These are phyloP conservation scores for Marmota monax DNA, from an alignment of 2,113 vertebrate genomes.

Conservation along the genomic window DNA sequence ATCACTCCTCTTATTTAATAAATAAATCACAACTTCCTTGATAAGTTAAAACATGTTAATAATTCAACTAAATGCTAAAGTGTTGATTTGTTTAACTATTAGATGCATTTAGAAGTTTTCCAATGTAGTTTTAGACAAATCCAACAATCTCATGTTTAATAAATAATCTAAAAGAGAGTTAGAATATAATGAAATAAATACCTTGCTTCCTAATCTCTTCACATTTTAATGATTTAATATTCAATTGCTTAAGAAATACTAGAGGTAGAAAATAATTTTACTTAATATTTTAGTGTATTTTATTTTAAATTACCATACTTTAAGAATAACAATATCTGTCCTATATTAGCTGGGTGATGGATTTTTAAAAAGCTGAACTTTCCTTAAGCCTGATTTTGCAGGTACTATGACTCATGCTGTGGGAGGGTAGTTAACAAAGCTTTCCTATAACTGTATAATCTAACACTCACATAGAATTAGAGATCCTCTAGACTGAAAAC, in stretches of 20 bases:
- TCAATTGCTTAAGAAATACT: constrained; percentile 26
- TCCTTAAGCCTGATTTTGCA: constrained; percentile 26
- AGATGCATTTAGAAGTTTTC: background rate
- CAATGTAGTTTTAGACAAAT: background rate
- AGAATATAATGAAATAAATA: background rate
- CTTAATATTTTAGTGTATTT: constrained; percentile 47
- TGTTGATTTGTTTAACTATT: background rate
- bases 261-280: constrained; percentile 48
- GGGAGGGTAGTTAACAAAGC: background rate
- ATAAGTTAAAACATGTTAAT: constrained; percentile 1
- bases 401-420: constrained; percentile 32
- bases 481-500: background rate
- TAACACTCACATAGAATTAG: constrained; percentile 28
- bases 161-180: background rate
- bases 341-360: constrained; percentile 18
- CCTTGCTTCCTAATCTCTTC: constrained; percentile 19
- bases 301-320: constrained; percentile 52
- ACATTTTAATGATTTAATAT: constrained; percentile 50
- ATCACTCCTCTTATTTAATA: background rate
- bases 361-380: constrained; percentile 3
- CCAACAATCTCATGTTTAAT: background rate
- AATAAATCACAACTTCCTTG: background rate
- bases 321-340: constrained; percentile 48
- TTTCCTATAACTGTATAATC: constrained; percentile 10
- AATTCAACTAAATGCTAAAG: background rate